Evolutionary conservation across 2,113 vertebrate species (phyloP).

Genomic region (Natator depressus): DNA sequence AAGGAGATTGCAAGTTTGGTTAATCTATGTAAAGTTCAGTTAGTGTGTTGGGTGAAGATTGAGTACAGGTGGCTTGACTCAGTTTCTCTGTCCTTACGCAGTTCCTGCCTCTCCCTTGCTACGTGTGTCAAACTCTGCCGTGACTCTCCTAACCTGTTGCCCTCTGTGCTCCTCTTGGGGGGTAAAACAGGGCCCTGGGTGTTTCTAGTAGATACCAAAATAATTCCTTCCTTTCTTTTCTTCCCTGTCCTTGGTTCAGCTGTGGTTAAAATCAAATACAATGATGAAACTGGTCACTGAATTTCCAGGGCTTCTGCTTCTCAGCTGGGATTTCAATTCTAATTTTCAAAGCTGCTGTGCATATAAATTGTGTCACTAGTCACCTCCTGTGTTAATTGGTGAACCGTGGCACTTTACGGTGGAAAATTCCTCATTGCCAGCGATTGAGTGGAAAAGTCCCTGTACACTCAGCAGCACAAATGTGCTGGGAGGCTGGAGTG

Average conservation of each 20-base stretch:
- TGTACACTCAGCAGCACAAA: neutral
- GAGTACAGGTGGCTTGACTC: neutral
- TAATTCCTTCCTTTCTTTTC: neutral
- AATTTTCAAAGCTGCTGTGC: conserved; percentile 21
- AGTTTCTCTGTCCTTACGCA: neutral
- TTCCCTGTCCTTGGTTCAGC: neutral
- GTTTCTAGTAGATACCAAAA: neutral
- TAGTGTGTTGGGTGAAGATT: neutral
- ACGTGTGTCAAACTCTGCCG: neutral
- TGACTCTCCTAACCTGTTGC: neutral
- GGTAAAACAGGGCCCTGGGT: neutral
- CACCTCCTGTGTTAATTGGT: conserved; percentile 30
- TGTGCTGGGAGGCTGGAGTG: neutral
- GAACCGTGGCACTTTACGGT: neutral
- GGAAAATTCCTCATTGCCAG: neutral
- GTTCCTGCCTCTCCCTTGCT: neutral
- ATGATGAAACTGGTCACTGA: neutral
- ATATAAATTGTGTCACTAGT: conserved; percentile 44
- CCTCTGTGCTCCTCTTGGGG: neutral
- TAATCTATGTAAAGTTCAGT: neutral
- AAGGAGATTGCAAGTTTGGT: neutral
- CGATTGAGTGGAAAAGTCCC: conserved; percentile 11
- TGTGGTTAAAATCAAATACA: neutral
- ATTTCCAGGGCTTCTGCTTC: neutral
- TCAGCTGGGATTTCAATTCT: conserved; percentile 9